Evolutionary conservation across 1,140 invertebrate species (phyloP), one percentile per base, ranked within the genome.

Genomic region (Araneus ventricosus): DNA sequence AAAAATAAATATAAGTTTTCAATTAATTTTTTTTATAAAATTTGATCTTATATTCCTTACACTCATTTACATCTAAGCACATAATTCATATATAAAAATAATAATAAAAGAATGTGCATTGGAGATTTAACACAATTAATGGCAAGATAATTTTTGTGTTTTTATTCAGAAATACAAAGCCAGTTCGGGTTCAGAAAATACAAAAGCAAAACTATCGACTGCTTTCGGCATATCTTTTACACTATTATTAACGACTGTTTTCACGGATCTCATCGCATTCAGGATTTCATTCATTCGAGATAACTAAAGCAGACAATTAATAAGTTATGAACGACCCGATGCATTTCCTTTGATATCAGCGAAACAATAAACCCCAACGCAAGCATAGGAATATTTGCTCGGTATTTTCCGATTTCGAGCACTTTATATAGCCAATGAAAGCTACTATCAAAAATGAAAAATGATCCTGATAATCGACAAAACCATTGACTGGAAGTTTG

Each of bases 401-500:
- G 1, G 70, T 34, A 27, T 67, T 70, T 75, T 75, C 34, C 70
- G 30, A 75, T 75, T 75, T 75, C 34, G 30, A 75, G 34, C 30
- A 75, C 70, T 37, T 37, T 75, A 45, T 22, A 45, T 27, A 22
- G 41, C n/a, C 24, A n/a, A 41, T 2, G 24, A 52, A 41, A 27
- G 80, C 24, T 82, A 45, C 37, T 22, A 45, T n/a, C 6, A 41
- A 45, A 82, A 82, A 82, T 82, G 80, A 82, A 82, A 82, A 82
- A 82, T 82, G 80, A 82, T 82, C 80, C 41, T 82, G 80, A 82
- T 82, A 82, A 82, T 82, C 80, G 80, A 45, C 80, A 82, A 82
- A 52, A 82, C 80, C 41, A 82, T 82, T 82, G 80, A n/a, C 34
- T 75, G 80, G 27, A 82, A 41, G 37, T 82, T 82, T 41, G 22